Evolutionary conservation across 2,888 invertebrate species (phyloP).

Genomic region (Rhingia campestris): DNA sequence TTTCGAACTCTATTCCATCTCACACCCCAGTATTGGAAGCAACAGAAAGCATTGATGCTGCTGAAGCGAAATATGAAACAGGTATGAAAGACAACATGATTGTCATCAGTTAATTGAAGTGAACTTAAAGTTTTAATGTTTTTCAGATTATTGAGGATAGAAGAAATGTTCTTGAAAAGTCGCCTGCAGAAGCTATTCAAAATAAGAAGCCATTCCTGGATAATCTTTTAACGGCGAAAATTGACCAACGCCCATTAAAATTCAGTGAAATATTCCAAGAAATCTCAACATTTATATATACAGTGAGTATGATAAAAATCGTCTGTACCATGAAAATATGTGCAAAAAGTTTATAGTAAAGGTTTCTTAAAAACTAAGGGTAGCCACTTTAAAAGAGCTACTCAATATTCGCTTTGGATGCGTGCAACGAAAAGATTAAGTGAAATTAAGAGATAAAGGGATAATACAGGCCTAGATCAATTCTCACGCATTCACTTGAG

Average conservation of each 20-base stretch:
- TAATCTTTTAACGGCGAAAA: slow-evolving; percentile 77
- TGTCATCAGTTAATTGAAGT: slow-evolving; percentile 28
- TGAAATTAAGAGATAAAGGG: too few relatives aligned
- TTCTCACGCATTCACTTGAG: too few relatives aligned
- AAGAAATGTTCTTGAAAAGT: slow-evolving; percentile 63
- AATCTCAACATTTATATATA: slow-evolving; percentile 79
- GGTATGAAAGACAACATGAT: slow-evolving; percentile 21
- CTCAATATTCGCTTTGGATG: too few relatives aligned
- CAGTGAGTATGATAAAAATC: slow-evolving; percentile 74
- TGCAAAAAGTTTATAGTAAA: too few relatives aligned
- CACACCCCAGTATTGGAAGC: slow-evolving; percentile 83
- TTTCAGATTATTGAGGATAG: slow-evolving; percentile 75
- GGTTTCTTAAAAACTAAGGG: too few relatives aligned
- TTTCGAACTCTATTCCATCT: slow-evolving; percentile 77
- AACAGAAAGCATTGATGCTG: slow-evolving; percentile 74
- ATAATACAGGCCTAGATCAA: too few relatives aligned
- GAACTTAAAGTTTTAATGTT: neutral
- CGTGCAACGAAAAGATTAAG: too few relatives aligned
- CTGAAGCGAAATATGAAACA: slow-evolving; percentile 33
- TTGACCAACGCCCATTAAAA: slow-evolving; percentile 77
- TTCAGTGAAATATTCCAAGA: slow-evolving; percentile 79
- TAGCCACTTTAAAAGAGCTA: too few relatives aligned
- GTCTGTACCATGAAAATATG: too few relatives aligned
- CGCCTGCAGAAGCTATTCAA: slow-evolving; percentile 41
- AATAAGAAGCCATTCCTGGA: slow-evolving; percentile 78